phyloP scores from a whole-genome alignment of 2,888 invertebrate species.

The Apamea crenata region DNA sequence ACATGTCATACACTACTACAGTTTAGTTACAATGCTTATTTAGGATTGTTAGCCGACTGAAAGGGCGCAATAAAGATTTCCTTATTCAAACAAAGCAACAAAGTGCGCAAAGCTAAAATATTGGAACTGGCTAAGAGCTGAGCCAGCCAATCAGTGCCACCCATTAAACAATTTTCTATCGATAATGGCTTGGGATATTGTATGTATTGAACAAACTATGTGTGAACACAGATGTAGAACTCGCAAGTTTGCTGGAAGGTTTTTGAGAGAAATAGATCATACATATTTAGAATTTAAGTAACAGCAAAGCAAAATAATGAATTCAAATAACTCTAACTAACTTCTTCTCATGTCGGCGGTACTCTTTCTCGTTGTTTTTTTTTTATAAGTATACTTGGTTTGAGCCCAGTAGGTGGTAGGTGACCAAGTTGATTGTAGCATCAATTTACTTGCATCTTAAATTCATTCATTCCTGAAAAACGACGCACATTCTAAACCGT shows the following conservation, averaged over 20 bases:
- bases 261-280: neutral
- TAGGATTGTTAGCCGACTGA: constrained; percentile 49
- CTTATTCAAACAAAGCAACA: constrained; percentile 50
- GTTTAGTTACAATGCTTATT: constrained; percentile 56
- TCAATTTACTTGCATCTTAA: neutral
- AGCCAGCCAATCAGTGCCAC: constrained; percentile 50
- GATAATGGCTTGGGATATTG: constrained; percentile 40
- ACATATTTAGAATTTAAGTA: neutral
- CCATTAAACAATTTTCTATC: constrained; percentile 57
- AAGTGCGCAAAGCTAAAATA: constrained; percentile 46
- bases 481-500: neutral
- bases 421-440: neutral
- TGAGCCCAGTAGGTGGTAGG: neutral
- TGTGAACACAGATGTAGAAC: constrained; percentile 18
- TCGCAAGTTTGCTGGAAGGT: neutral
- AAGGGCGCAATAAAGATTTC: constrained; percentile 52
- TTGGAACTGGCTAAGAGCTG: constrained; percentile 49
- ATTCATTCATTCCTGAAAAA: neutral
- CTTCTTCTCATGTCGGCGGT: neutral
- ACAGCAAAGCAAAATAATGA: neutral
- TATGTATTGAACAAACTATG: constrained; percentile 15
- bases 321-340: too few relatives aligned
- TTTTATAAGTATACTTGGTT: neutral
- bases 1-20: constrained; percentile 32
- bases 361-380: neutral